Conservation (phyloP, 2,113 vertebrate species). For the Oceanodroma tethys region DNA sequence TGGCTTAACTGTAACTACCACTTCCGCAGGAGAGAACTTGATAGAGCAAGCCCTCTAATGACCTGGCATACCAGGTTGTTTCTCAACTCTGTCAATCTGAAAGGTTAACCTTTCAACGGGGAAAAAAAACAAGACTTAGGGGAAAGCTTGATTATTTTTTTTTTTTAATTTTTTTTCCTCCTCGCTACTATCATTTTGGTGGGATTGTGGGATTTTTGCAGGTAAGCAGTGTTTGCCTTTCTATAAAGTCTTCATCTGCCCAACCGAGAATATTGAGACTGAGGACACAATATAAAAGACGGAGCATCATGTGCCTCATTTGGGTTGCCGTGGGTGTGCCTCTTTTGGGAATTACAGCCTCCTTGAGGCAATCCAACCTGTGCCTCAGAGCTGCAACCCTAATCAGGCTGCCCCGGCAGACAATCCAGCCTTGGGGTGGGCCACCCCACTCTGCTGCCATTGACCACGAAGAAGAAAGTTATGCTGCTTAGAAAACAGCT, state of each 20-base stretch:
- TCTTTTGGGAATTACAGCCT: neutral
- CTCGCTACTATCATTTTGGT: rapidly evolving
- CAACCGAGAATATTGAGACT: neutral
- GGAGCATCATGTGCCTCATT: rapidly evolving
- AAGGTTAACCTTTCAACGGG: neutral
- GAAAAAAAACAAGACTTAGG: neutral
- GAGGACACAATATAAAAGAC: neutral
- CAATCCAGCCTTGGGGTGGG: neutral
- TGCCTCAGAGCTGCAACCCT: neutral
- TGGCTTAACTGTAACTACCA: neutral
- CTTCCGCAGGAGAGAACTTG: neutral
- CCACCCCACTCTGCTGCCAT: neutral
- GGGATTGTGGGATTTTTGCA: neutral
- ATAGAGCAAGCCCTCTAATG: neutral
- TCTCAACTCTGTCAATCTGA: neutral
- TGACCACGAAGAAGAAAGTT: neutral
- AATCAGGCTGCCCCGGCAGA: neutral
- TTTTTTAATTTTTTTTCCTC: neutral
- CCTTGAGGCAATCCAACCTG: neutral
- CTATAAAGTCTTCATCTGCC: neutral
- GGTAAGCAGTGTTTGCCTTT: neutral
- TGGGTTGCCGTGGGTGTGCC: neutral
- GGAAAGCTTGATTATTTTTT: neutral
- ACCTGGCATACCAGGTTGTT: neutral
- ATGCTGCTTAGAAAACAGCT: neutral